Base-by-base conservation (phyloP, 2,113 vertebrate genomes). In the Sebastes fasciatus region DNA sequence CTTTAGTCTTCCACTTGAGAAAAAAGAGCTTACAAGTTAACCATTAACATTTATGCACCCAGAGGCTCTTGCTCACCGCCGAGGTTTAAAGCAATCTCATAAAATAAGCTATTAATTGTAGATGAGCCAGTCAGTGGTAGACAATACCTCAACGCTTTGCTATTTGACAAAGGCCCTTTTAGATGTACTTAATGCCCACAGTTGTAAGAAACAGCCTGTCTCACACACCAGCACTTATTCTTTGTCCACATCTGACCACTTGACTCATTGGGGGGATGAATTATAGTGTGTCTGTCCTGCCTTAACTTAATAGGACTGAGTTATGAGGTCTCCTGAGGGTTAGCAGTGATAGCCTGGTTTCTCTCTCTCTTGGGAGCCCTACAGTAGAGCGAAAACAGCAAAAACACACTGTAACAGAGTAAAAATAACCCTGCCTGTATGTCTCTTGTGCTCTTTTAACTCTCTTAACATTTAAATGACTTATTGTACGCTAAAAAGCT, bases 101-200 rank as follows among this genome's bases (percentile, higher is more conserved):
- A 83, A 88, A 90, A 84, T 16, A 46, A 67, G 79, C 66, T 67
- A 60, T 87, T 87, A 68, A 76, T 83, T 73, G 49, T 80, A 66
- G 88, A 74, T 71, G 54, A 54, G 21, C 23, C 19, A 23, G 68
- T 74, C 65, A 43, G 57, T 23, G 57, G 77, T 74, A 43, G 51
- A 82, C 77, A 76, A 58, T 13, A 26, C 55, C 60, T 48, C 88
- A 76, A 66, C 73, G 65, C 23, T 83, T 82, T 79, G 74, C 77
- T 71, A 7, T 73, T 86, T 83, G 67, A 90, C 63, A 72, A 82
- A 81, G 17, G 55, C 11, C 69, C 46, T 79, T 75, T 79, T n/a
- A 64, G 63, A 79, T 58, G 17, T 73, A 85, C 81, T 86, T 80
- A 70, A 70, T 54, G 68, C 62, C 46, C 63, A 65, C n/a, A 72